These are phyloP conservation scores for Crambe crambe DNA, from an alignment of 37 sponge, comb jelly and placozoan species.

Conservation along the genomic window DNA sequence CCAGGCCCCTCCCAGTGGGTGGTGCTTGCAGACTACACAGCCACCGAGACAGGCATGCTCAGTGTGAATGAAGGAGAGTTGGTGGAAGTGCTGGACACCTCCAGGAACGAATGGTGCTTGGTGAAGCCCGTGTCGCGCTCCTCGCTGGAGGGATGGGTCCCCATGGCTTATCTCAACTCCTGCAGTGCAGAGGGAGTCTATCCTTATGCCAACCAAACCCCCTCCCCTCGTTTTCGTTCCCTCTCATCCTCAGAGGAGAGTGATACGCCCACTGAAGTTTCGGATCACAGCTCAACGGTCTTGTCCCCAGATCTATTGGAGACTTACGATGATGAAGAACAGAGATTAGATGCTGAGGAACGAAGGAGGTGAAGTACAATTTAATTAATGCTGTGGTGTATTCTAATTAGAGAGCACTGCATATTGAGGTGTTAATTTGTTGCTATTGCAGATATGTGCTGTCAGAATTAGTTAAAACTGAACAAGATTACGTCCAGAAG, in stretches of 20 bases:
- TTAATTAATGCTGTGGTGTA: background rate
- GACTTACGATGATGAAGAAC: conserved; percentile 10
- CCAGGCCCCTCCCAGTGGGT: conserved; percentile 21
- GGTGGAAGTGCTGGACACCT: conserved; percentile 64
- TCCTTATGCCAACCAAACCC: background rate
- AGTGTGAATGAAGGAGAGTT: conserved; percentile 54
- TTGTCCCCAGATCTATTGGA: conserved; percentile 32
- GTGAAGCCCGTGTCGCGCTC: conserved; percentile 21
- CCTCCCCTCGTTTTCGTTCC: background rate
- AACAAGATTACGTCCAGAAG: conserved; percentile 72
- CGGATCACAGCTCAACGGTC: background rate
- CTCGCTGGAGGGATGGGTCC: conserved; percentile 74
- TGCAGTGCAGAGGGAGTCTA: conserved; percentile 1
- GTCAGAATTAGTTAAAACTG: conserved; percentile 55
- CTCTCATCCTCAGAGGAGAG: conserved; percentile 27
- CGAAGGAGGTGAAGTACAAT: conserved; percentile 14
- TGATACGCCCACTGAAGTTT: conserved; percentile 20
- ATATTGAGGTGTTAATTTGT: too few species aligned
- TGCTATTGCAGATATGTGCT: conserved; percentile 46
- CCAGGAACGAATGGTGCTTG: conserved; percentile 72
- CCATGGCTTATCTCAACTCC: conserved; percentile 34
- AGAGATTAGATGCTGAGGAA: conserved; percentile 16
- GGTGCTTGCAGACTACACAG: conserved; percentile 53
- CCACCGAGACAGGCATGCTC: conserved; percentile 43
- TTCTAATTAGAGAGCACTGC: too few species aligned